Percentiles rank a stretch among this genome's conserved stretches.
Evolutionary conservation across 2,797 vertebrate species (phyloP).

Genomic region (Monodelphis domestica): DNA sequence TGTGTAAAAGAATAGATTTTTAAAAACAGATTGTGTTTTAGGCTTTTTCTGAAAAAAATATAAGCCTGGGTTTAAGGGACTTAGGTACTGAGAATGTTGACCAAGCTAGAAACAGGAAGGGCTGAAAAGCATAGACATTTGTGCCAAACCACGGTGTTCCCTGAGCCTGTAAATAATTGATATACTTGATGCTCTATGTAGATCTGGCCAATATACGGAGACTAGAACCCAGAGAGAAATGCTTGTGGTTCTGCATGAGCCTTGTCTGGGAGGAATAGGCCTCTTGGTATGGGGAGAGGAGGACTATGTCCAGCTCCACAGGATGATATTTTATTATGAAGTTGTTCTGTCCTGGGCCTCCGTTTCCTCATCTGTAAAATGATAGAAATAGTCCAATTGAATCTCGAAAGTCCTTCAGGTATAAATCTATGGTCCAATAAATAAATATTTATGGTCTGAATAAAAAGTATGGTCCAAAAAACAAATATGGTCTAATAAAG

Average conservation of each 20-base stretch:
- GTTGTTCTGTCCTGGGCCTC: not conserved
- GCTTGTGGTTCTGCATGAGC: not conserved
- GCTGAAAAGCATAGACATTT: not conserved
- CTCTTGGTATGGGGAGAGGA: not conserved
- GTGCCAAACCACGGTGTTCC: not conserved
- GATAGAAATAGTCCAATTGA: not conserved
- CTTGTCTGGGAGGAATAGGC: not conserved
- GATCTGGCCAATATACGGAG: not conserved
- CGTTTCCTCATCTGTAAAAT: not conserved
- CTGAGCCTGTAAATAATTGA: not conserved
- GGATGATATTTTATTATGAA: not conserved
- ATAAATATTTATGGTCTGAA: no score
- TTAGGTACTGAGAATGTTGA: not conserved
- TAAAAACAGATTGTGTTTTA: not conserved
- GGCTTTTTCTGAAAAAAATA: not conserved
- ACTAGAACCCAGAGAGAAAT: not conserved
- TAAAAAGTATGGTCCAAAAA: no score
- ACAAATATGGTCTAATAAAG: not conserved
- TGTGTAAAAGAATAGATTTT: not conserved
- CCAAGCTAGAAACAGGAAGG: not conserved
- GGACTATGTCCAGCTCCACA: not conserved
- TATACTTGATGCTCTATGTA: not conserved
- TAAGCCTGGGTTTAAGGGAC: not conserved
- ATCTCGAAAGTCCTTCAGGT: not conserved
- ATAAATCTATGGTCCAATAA: not conserved